A percentile compares a stretch with the other conserved stretches of the same genome.
phyloP scores from a whole-genome alignment of 2,888 invertebrate genomes.

The Hirtodrosophila cameraria region DNA sequence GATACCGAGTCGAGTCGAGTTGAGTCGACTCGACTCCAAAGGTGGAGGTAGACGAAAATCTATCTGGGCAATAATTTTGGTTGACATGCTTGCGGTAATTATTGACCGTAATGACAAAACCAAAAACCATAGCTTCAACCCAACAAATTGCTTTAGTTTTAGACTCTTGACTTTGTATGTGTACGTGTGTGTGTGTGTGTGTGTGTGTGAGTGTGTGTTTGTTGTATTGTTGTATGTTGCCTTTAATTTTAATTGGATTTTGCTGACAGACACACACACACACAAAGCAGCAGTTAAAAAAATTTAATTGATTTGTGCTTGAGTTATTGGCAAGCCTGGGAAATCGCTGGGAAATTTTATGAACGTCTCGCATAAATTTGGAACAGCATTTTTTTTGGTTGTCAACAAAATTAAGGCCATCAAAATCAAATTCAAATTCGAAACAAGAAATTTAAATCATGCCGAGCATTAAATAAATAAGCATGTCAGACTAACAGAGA shows the following conservation, averaged over 20 bases:
- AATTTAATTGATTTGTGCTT: constrained; percentile 49
- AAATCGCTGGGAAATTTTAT: constrained; percentile 32
- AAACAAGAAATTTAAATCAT: constrained; percentile 50
- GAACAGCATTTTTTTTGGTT: constrained; percentile 34
- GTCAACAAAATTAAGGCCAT: constrained; percentile 59
- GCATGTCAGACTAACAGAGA: constrained; percentile 1
- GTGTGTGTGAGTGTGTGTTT: constrained; percentile 3
- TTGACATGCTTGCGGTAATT: constrained; percentile 83
- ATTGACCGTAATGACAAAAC: constrained; percentile 83
- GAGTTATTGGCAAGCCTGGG: constrained; percentile 37
- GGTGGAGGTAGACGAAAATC: constrained; percentile 53
- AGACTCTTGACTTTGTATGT: constrained; percentile 43
- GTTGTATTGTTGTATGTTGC: constrained; percentile 8
- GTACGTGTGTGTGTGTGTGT: constrained; percentile 1
- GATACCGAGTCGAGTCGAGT: constrained; percentile 10
- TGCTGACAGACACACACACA: constrained; percentile 42
- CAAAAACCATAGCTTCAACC: constrained; percentile 52
- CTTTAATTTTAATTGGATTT: constrained; percentile 69
- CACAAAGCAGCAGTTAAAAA: constrained; percentile 50
- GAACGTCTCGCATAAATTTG: constrained; percentile 40
- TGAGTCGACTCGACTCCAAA: no score
- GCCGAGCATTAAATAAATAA: constrained; percentile 43
- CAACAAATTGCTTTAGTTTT: constrained; percentile 77
- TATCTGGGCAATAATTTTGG: constrained; percentile 81
- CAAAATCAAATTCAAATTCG: constrained; percentile 26